Evolutionary conservation across 2,113 vertebrate genomes (phyloP).

Genomic region (Columba janthina): DNA sequence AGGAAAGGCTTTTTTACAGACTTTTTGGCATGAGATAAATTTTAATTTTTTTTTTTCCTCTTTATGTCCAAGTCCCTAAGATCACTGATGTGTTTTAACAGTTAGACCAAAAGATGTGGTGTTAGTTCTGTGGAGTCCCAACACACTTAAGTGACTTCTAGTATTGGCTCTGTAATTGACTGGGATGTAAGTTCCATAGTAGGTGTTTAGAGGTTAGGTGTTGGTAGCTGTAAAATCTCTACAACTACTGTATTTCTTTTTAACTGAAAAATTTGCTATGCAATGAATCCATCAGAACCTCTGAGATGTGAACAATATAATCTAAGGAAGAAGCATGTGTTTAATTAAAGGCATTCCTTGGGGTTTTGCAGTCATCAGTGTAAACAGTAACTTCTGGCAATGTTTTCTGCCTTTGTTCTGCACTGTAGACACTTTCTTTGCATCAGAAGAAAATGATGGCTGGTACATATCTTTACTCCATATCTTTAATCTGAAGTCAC

Average conservation of each 20-base stretch:
- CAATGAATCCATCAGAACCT: background rate
- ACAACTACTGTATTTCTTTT: background rate
- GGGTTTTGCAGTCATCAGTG: background rate
- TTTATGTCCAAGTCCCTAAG: background rate
- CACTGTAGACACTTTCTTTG: background rate
- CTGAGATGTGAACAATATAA: background rate
- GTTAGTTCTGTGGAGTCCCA: background rate
- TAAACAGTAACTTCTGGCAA: background rate
- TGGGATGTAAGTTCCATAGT: background rate
- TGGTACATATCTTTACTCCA: fast-evolving
- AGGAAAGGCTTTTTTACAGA: background rate
- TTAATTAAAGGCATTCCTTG: background rate
- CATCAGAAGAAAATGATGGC: background rate
- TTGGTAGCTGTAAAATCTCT: background rate
- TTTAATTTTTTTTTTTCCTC: background rate
- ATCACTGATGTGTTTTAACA: background rate
- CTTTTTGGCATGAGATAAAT: background rate
- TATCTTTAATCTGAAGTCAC: background rate
- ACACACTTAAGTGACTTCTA: background rate
- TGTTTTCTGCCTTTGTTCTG: background rate
- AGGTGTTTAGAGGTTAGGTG: background rate
- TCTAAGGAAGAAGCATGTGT: background rate
- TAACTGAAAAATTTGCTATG: background rate
- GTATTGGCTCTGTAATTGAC: background rate
- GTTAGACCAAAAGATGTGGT: background rate